phyloP scores from a whole-genome alignment of 2,888 invertebrate species.

The Odontocolon sp. region DNA sequence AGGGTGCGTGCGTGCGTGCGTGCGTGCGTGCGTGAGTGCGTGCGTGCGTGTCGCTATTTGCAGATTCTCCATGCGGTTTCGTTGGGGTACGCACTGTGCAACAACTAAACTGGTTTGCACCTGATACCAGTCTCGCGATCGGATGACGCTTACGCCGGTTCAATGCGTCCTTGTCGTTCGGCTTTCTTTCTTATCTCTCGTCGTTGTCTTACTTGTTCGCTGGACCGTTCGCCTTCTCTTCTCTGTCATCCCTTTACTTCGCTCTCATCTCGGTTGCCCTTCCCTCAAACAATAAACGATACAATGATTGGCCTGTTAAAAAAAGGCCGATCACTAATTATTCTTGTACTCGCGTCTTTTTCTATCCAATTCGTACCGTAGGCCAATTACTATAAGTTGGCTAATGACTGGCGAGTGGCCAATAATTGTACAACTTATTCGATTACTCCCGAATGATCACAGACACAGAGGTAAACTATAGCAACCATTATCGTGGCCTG shows the following conservation, averaged over 20 bases:
- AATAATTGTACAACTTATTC: too few species aligned
- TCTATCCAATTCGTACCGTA: too few species aligned
- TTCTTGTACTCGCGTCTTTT: too few species aligned
- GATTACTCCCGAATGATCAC: constrained; percentile 44
- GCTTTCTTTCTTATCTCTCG: constrained; percentile 36
- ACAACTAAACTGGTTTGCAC: constrained; percentile 79
- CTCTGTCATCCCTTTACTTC: constrained; percentile 31
- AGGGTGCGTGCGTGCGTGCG: constrained; percentile 32
- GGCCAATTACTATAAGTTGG: too few species aligned
- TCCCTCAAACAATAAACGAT: too few species aligned
- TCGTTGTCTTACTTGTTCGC: constrained; percentile 55
- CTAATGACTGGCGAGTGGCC: too few species aligned
- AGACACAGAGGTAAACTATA: constrained; percentile 49
- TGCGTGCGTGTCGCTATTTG: constrained; percentile 72
- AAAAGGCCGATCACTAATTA: too few species aligned
- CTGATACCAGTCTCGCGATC: constrained; percentile 79
- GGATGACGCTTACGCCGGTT: constrained; percentile 77
- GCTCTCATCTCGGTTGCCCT: constrained; percentile 42
- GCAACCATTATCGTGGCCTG: constrained; percentile 53
- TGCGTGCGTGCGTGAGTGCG: constrained; percentile 62
- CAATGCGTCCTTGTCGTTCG: constrained; percentile 69
- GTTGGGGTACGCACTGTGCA: constrained; percentile 45
- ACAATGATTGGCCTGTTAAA: too few species aligned
- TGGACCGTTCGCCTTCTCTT: constrained; percentile 46
- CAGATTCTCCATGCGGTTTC: constrained; percentile 68